Evolutionary conservation across 2,888 invertebrate species (phyloP), one percentile per base, ranked within the genome.

Genomic region (Platycnemis pennipes): DNA sequence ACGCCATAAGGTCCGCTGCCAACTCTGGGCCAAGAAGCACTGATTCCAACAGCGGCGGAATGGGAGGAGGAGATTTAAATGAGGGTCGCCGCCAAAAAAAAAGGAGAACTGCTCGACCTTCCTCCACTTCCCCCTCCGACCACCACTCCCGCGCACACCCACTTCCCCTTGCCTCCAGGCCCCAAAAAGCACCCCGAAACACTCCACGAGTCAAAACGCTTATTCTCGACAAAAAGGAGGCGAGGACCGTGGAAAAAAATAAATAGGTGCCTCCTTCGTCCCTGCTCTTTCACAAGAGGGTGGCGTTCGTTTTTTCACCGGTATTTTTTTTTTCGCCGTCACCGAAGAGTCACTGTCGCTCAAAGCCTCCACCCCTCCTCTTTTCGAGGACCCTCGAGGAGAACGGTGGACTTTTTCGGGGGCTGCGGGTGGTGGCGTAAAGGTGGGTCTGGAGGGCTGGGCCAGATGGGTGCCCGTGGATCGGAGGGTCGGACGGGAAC

Each of bases 381-480:
- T 11, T 77, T 26, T 77, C 31, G 37, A 77, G 77, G 26, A 77
- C 77, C 77, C 77, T 77, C 37, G 77, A 77, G 7, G 26, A 22
- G 37, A 26, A 37, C 37, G 31, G 77, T 37, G 77, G 77, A 31
- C 77, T n/a, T 77, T 16, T 37, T 37, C 0, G 22, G n/a, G 63
- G 63, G 0, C n/a, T 26, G n/a, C n/a, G 63, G 63, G 26, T 63
- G 26, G 63, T 5, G 63, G n/a, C 22, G n/a, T n/a, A n/a, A n/a
- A n/a, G n/a, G n/a, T n/a, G n/a, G n/a, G n/a, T 1, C 5, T 2
- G 3, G 63, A n/a, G 3, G 11, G 37, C 2, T n/a, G 77, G 37
- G 77, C 31, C 77, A 77, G 77, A 77, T 77, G 77, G 77, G 77
- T 37, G 77, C n/a, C n/a, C n/a, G n/a, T 37, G n/a, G 77, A n/a